Base-by-base conservation (phyloP, 2,797 vertebrate genomes). In the Mallotus villosus region DNA sequence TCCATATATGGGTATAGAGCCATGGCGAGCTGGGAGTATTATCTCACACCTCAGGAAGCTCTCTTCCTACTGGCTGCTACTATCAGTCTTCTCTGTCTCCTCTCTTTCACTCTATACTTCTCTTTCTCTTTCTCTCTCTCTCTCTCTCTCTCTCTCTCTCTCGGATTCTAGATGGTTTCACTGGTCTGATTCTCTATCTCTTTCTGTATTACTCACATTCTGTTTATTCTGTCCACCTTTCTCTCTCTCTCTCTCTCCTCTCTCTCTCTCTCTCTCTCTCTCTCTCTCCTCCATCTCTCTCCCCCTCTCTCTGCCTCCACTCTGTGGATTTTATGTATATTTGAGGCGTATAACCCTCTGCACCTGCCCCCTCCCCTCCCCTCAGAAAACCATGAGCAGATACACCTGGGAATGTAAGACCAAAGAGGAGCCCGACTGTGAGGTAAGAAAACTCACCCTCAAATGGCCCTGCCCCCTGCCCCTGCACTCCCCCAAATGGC, bases 381-480 rank as follows among this genome's bases (percentile, higher is more conserved):
- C 88, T 87, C 89, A 94, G 93, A 94, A 93, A 94, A 93, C 92
- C 92, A 94, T 94, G 92, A 94, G 92, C 93, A 94, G 93, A 94
- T 94, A 94, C 91, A 94, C 93, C 87, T 94, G 93, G 93, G 93
- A 94, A 88, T 94, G 92, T 94, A 93, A 94, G 92, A 93, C 91
- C 92, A 94, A 94, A 94, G 93, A 93, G 89, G 93, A 94, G 87
- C 90, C 93, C 83, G 91, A 91, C 90, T 89, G 91, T 41, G 92
- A 94, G 93, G 93, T 94, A 94, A 94, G 93, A 89, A 77, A 80
- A 49, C 81, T 77, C 72, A 63, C 77, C 73, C 69, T 63, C 70
- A 82, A 79, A 82, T 69, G 84, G 82, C 82, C 85, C 65, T 67
- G 72, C 72, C 81, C 78, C 78, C 37, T 41, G 37, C 37, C 37